phyloP scores from a whole-genome alignment of 2,113 vertebrate species.

The Odontesthes bonariensis region DNA sequence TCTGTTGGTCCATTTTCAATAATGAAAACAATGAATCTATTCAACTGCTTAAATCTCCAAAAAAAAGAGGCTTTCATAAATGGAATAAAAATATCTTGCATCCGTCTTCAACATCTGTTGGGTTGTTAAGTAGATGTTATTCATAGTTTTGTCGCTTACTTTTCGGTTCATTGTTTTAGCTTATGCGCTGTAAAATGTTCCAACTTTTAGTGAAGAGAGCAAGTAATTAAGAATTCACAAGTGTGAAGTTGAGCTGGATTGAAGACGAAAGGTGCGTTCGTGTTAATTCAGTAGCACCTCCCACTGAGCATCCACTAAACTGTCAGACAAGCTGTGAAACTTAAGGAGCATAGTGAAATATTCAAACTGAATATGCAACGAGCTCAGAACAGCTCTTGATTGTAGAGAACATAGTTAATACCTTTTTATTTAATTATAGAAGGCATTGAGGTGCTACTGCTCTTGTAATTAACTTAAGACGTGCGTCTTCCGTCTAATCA shows the following conservation, averaged over 20 bases:
- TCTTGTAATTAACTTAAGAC: background rate
- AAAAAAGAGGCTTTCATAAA: no score
- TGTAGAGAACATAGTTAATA: background rate
- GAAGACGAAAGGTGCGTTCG: constrained; percentile 15
- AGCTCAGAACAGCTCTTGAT: background rate
- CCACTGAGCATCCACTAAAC: constrained; percentile 22
- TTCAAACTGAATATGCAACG: constrained; percentile 43
- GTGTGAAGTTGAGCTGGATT: constrained; percentile 30
- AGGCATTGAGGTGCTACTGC: background rate
- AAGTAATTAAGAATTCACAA: constrained; percentile 5
- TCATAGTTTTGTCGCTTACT: background rate
- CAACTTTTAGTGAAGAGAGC: background rate
- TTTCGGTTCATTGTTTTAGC: background rate
- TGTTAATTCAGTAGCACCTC: constrained; percentile 9
- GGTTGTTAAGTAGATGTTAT: background rate
- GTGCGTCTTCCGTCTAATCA: constrained; percentile 5
- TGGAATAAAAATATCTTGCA: no score
- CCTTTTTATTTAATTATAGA: constrained; percentile 7
- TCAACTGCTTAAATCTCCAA: no score
- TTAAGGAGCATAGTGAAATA: constrained; percentile 16
- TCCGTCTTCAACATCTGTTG: no score
- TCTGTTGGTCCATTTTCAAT: no score
- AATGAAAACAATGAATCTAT: no score
- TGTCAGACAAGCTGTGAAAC: constrained; percentile 30
- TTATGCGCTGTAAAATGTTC: background rate